Evolutionary conservation across 2,113 vertebrate genomes (phyloP).

Genomic region (Melospiza georgiana): DNA sequence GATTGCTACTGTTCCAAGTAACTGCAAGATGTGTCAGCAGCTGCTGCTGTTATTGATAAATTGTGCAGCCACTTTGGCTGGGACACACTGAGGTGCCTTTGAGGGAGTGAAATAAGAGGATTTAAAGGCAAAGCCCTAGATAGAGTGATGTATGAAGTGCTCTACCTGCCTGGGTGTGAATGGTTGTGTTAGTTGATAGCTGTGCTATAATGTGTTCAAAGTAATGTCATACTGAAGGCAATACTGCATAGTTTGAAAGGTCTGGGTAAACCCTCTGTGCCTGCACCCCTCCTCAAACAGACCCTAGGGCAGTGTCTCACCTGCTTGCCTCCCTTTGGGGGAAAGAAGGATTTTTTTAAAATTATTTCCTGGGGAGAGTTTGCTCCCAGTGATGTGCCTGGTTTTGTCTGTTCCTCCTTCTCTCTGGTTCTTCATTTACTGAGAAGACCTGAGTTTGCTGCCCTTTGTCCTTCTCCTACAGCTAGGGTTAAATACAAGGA

Average conservation of each 20-base stretch:
- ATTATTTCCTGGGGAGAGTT: not conserved
- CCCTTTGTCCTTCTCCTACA: not conserved
- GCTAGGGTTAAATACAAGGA: not conserved
- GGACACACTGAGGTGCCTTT: constrained; percentile 15
- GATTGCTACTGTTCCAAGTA: not conserved
- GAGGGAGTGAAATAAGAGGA: not conserved
- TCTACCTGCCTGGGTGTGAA: not conserved
- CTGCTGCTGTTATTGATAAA: constrained; percentile 39
- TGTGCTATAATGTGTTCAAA: not conserved
- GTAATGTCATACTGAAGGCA: not conserved
- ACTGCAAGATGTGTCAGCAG: constrained; percentile 7
- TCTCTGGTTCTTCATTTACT: not conserved
- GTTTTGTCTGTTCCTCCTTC: not conserved
- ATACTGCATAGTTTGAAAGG: not conserved
- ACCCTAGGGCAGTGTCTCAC: not conserved
- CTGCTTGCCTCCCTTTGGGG: not conserved
- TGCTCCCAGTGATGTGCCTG: not conserved
- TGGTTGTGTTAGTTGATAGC: not conserved
- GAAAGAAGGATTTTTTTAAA: not conserved
- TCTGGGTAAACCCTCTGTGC: not conserved
- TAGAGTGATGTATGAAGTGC: not conserved
- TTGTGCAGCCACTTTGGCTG: not conserved
- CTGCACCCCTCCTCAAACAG: not conserved
- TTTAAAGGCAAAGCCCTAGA: not conserved
- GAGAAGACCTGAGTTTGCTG: not conserved